Evolutionary conservation across 1,140 invertebrate species (phyloP).

Genomic region (Orius laevigatus): DNA sequence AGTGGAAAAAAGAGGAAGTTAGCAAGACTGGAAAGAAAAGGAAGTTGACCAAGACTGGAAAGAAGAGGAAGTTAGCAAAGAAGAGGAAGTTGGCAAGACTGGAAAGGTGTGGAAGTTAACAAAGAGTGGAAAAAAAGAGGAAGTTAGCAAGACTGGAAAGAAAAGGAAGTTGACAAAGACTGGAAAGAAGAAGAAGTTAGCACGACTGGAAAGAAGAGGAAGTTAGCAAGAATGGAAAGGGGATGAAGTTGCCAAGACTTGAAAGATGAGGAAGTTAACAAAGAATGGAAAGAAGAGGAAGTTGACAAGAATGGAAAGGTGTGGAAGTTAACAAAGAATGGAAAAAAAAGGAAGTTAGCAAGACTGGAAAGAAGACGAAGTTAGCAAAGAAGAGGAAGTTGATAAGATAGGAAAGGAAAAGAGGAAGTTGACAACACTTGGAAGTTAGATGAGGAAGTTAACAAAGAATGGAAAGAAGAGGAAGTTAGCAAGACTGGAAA

Average conservation of each 20-base stretch:
- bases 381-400: no score
- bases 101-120: neutral
- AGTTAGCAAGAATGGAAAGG: conserved; percentile 10
- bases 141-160: neutral
- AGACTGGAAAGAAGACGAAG: neutral
- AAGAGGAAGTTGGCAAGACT: neutral
- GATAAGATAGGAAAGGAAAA: no score
- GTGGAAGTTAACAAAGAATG: conserved; percentile 1
- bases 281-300: no score
- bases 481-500: no score
- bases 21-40: no score
- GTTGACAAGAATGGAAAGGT: neutral
- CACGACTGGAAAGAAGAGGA: neutral
- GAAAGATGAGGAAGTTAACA: conserved; percentile 1
- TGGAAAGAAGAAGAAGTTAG: no score
- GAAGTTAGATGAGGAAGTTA: no score
- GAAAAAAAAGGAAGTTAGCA: no score
- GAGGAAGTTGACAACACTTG: no score
- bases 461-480: no score
- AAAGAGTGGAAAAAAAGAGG: no score
- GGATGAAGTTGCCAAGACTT: neutral
- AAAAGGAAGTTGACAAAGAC: neutral
- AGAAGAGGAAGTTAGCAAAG: conserved; percentile 4
- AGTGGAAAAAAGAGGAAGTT: neutral
- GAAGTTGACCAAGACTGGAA: neutral